Evolutionary conservation across 1,140 invertebrate genomes (phyloP), one percentile per base, ranked within the genome.

Genomic region (Elymnias hypermnestra): DNA sequence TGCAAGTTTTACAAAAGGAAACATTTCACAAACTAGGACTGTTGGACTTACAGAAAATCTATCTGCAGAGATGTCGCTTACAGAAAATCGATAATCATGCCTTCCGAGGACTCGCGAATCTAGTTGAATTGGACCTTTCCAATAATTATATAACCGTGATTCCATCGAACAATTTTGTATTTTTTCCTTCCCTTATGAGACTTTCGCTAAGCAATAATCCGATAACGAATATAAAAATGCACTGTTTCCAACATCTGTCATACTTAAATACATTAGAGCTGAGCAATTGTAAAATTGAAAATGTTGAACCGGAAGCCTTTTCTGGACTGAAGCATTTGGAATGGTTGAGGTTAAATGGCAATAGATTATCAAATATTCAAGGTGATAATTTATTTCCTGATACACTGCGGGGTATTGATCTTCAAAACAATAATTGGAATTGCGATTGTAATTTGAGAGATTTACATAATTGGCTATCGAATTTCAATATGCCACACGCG

Each of bases 391-490:
- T 94, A 47, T 87, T 96, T 22, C 92, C 93, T 1, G 89, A 91
- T 43, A 89, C 89, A 29, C 78, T 97, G 22, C 91, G 94, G 48
- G 94, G 92, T 23, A 88, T 96, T 15, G 91, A 93, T 40, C 83
- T 97, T 14, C 92, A 97, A 64, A 92, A 92, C 62, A 97, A 97
- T 87, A 91, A 93, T 29, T 97, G 95, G 95, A 88, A 90, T 29
- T 97, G 95, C 75, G 94, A 97, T 70, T 97, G 95, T 71, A 89
- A 91, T 40, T 83, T 97, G 29, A 76, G 92, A 25, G 90, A 93
- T 53, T 82, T 97, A 58, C 89, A 94, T 49, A 77, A 87, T 13
- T 97, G 95, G 95, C 87, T 97, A 42, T 83, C 89, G 17, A 89
- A 91, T 61, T 92, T 91, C 61, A 92, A 91, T 63, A 90, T 92